Percentiles rank a stretch among this genome's conserved stretches.
Evolutionary conservation across 2,113 vertebrate genomes (phyloP).

Genomic region (Hyaena hyaena): DNA sequence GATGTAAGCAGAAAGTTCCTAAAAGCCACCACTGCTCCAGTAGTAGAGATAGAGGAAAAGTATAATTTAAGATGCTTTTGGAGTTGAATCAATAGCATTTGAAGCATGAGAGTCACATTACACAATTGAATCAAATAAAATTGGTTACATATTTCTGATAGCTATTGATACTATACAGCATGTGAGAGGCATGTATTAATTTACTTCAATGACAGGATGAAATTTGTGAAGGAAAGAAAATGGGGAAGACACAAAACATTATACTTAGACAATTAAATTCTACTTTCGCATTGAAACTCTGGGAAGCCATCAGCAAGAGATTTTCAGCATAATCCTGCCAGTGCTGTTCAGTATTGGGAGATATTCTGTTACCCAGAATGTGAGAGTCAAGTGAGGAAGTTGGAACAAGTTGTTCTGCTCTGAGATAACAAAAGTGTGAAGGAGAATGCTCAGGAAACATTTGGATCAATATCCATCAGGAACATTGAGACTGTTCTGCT

Average conservation of each 20-base stretch:
- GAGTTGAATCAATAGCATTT: background rate
- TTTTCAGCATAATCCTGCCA: background rate
- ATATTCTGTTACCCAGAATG: background rate
- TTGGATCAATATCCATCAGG: background rate
- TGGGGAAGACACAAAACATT: background rate
- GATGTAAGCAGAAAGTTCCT: too few species aligned
- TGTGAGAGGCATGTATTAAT: background rate
- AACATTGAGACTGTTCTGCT: constrained; percentile 24
- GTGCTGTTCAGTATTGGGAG: background rate
- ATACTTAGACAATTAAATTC: background rate
- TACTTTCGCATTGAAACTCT: background rate
- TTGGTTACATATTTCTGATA: background rate
- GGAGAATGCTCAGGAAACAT: background rate
- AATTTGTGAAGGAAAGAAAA: background rate
- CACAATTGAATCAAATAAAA: background rate
- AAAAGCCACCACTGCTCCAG: background rate
- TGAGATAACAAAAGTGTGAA: background rate
- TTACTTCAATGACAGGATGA: background rate
- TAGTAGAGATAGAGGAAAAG: background rate
- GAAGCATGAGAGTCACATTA: background rate
- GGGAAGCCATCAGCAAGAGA: background rate
- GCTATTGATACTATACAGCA: background rate
- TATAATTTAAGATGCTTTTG: background rate
- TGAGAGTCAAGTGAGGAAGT: background rate
- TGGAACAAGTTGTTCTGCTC: background rate